Percentiles rank a stretch among this genome's conserved stretches.
Evolutionary conservation across 2,797 vertebrate genomes (phyloP).

Genomic region (Anguilla marmorata): DNA sequence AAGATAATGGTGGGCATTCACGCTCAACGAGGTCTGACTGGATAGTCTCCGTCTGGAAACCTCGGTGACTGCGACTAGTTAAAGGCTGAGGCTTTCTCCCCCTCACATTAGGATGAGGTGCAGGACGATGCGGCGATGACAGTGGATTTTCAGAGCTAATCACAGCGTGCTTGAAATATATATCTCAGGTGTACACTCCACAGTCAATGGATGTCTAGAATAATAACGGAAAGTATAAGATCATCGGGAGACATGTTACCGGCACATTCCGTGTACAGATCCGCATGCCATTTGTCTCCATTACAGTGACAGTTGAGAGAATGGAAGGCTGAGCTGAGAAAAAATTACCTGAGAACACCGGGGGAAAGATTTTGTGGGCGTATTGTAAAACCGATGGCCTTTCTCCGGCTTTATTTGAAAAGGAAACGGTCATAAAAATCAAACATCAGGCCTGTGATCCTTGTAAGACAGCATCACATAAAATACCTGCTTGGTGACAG

Average conservation of each 20-base stretch:
- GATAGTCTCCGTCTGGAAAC: not conserved
- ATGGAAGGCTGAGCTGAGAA: slow-evolving; percentile 34
- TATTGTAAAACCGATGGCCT: slow-evolving; percentile 59
- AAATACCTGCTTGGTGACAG: slow-evolving; percentile 54
- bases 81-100: not conserved
- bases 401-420: slow-evolving; percentile 50
- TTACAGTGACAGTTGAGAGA: slow-evolving; percentile 26
- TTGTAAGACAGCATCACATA: slow-evolving; percentile 51
- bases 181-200: not conserved
- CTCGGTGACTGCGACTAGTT: not conserved
- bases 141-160: not conserved
- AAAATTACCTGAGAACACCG: slow-evolving; percentile 35
- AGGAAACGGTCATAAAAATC: slow-evolving; percentile 61
- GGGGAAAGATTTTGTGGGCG: slow-evolving; percentile 45
- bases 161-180: not conserved
- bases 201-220: not conserved
- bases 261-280: not conserved
- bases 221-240: not conserved
- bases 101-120: not conserved
- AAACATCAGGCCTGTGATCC: slow-evolving; percentile 47
- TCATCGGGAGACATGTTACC: not conserved
- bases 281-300: not conserved
- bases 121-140: not conserved
- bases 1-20: not conserved
- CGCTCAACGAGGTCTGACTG: not conserved